A percentile compares a stretch with the other conserved stretches of the same genome.
These are phyloP conservation scores for Nipponia nippon DNA, from an alignment of 2,113 vertebrate species.

Conservation along the genomic window DNA sequence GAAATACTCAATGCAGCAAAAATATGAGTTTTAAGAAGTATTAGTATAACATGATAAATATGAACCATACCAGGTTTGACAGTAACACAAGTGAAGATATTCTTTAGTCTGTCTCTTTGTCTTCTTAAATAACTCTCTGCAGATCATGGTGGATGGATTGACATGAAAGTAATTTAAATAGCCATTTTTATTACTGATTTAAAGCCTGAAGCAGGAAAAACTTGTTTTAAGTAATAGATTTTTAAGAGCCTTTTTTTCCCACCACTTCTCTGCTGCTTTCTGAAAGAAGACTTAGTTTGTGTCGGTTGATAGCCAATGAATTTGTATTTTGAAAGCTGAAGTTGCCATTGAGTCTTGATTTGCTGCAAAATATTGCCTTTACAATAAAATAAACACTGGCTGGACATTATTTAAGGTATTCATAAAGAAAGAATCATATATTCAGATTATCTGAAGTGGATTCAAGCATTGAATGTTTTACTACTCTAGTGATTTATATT, in stretches of 20 bases:
- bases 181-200: slow-evolving; percentile 34
- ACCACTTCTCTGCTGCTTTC: background rate
- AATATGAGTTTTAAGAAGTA: slow-evolving; percentile 7
- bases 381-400: background rate
- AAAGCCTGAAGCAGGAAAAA: slow-evolving; percentile 21
- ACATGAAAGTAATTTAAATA: slow-evolving; percentile 44
- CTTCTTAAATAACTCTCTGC: slow-evolving; percentile 16
- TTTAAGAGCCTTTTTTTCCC: background rate
- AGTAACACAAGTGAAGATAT: background rate
- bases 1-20: background rate
- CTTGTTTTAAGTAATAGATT: slow-evolving; percentile 18
- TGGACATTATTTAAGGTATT: background rate
- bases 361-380: background rate
- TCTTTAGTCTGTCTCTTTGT: background rate
- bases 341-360: background rate
- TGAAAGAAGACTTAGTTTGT: background rate
- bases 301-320: background rate
- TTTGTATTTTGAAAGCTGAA: background rate
- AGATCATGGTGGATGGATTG: slow-evolving; percentile 28
- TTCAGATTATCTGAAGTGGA: background rate
- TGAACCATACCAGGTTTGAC: background rate
- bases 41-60: background rate
- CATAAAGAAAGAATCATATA: background rate
- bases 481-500: background rate
- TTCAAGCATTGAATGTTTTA: background rate